Evolutionary conservation across 2,888 invertebrate genomes (phyloP).

Genomic region (Coleophora flavipennella): DNA sequence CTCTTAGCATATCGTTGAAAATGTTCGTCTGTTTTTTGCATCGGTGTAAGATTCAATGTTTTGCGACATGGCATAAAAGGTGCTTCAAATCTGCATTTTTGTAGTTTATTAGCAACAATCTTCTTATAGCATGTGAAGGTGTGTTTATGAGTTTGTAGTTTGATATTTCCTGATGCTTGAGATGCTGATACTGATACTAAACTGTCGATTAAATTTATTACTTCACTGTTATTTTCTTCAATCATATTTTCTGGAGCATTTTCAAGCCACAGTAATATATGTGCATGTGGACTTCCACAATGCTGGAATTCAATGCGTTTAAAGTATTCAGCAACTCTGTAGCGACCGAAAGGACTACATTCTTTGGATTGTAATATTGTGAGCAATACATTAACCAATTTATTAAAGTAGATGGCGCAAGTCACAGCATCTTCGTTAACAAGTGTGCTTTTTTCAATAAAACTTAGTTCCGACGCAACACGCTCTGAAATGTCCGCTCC

Average conservation of each 20-base stretch:
- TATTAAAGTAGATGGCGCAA: constrained; percentile 31
- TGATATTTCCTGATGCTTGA: constrained; percentile 27
- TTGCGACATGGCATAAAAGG: constrained; percentile 26
- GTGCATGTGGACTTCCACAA: constrained; percentile 33
- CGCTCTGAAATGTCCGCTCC: constrained; percentile 19
- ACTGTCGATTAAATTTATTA: constrained; percentile 20
- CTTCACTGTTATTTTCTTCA: constrained; percentile 14
- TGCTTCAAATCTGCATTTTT: constrained; percentile 27
- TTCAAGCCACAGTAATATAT: constrained; percentile 33
- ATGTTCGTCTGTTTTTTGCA: constrained; percentile 22
- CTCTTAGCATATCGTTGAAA: constrained; percentile 19
- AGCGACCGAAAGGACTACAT: constrained; percentile 27
- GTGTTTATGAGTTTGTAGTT: constrained; percentile 25
- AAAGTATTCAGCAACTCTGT: constrained; percentile 28
- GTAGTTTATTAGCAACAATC: constrained; percentile 17
- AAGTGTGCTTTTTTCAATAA: constrained; percentile 17
- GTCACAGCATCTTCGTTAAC: constrained; percentile 29
- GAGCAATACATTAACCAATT: constrained; percentile 26
- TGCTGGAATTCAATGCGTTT: constrained; percentile 30
- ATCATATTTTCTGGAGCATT: constrained; percentile 24
- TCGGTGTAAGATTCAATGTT: constrained; percentile 22
- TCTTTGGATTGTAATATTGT: constrained; percentile 24
- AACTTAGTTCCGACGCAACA: constrained; percentile 15
- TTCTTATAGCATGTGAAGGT: constrained; percentile 27
- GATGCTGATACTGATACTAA: constrained; percentile 23